Evolutionary conservation across 2,797 vertebrate species (phyloP), one percentile per base, ranked within the genome.

Genomic region (Setipinna tenuifilis): DNA sequence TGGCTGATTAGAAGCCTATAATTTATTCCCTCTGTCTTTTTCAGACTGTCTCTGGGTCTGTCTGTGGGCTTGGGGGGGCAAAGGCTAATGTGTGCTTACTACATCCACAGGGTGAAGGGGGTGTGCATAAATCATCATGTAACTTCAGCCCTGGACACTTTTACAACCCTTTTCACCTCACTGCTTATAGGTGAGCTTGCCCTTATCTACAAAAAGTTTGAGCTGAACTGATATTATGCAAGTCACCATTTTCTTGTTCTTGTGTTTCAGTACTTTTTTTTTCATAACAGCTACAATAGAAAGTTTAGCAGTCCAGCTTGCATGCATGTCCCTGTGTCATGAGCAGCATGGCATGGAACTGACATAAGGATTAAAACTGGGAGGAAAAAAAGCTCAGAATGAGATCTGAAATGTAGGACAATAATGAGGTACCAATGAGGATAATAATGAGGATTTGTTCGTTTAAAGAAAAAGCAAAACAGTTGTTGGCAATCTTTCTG

Each of bases 141-240:
- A 41, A 75, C 68, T 35, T 0, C 28, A 31, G 28, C 16, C 65
- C 31, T 35, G 68, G 68, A 75, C 68, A 75, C 28, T 75, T 75
- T 75, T 75, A 75, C 28, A 35, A 19, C 68, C 68, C 68, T 75
- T 61, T 75, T 75, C 68, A 75, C 68, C 68, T 75, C 28, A 75
- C 28, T 17, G 6, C 3, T 68, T 7, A 28, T 68, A 68, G 62
- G 62, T 28, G 5, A 75, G 68, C 3, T 19, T 2, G 11, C 28
- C 16, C 4, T 19, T 75, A 16, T 75, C 68, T n/a, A 4, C 12
- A 11, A 12, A 31, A 0, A 14, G 50, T 14, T 54, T 75, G 3
- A 35, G 35, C 68, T 35, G 65, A 71, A 16, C 65, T 71, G 25
- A 75, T 75, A 28, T 3, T 7, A 75, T 31, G 68, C 68, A 75